A percentile compares a stretch with the other conserved stretches of the same genome.
phyloP scores from a whole-genome alignment of 2,113 vertebrate genomes.

The Phaethornis superciliosus region DNA sequence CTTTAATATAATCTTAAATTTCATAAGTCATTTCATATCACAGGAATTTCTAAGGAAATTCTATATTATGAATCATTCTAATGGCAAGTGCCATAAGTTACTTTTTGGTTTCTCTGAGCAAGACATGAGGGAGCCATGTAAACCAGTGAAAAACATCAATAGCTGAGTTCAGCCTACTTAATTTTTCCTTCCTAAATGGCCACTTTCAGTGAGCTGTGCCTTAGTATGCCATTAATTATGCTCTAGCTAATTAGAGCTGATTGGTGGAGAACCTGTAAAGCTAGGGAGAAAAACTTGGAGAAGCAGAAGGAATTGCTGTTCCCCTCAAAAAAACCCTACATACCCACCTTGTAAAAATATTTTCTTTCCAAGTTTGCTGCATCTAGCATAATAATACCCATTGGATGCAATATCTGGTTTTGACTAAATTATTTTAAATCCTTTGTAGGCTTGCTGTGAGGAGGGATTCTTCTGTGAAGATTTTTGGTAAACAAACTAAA shows the following conservation, averaged over 20 bases:
- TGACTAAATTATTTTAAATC: neutral
- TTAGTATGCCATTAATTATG: neutral
- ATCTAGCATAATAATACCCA: neutral
- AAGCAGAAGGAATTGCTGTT: neutral
- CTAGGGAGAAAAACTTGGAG: neutral
- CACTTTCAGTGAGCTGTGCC: neutral
- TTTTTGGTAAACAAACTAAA: neutral
- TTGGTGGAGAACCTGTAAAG: neutral
- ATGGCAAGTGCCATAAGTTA: neutral
- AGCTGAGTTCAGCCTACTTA: neutral
- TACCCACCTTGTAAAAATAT: neutral
- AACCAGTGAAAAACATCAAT: neutral
- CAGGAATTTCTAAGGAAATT: neutral
- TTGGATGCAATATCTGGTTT: neutral
- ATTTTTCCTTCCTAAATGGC: neutral
- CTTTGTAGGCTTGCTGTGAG: neutral
- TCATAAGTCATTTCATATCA: neutral
- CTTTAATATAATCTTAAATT: neutral
- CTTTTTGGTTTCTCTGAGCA: neutral
- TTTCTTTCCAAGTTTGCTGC: neutral
- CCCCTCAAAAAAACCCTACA: neutral
- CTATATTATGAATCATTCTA: neutral
- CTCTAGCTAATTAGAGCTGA: neutral
- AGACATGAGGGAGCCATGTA: neutral
- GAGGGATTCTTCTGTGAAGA: neutral